Evolutionary conservation across 2,888 invertebrate species (phyloP).

Genomic region (Caprella mutica): DNA sequence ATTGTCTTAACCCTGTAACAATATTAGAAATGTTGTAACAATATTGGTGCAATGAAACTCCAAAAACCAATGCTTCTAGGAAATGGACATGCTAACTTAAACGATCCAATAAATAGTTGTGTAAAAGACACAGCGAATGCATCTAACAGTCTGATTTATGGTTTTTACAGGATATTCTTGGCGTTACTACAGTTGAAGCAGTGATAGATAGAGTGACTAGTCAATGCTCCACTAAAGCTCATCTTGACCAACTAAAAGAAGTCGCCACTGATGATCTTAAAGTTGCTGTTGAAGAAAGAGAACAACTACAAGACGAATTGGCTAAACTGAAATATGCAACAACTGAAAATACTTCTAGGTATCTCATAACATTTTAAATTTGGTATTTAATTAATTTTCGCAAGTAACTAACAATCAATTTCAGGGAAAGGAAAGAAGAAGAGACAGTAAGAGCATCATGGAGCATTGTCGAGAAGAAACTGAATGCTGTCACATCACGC

Average conservation of each 20-base stretch:
- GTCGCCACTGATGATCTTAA: conserved; percentile 27
- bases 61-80: too few relatives aligned
- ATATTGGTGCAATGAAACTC: background rate
- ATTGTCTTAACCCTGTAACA: too few relatives aligned
- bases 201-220: conserved; percentile 26
- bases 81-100: too few relatives aligned
- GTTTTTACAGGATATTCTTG: conserved; percentile 20
- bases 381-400: background rate
- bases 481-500: background rate
- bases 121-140: too few relatives aligned
- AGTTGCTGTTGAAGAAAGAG: conserved; percentile 21
- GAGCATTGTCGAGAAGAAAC: background rate
- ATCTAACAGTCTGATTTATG: background rate
- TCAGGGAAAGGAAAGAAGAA: background rate
- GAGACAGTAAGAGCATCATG: background rate
- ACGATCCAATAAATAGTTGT: too few relatives aligned
- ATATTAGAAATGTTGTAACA: background rate
- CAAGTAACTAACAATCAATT: background rate
- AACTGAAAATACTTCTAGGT: conserved; percentile 30
- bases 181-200: conserved; percentile 30
- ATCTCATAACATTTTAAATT: background rate
- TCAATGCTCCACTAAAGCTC: conserved; percentile 21
- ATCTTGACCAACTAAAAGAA: conserved; percentile 26
- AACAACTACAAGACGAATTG: conserved; percentile 27
- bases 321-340: conserved; percentile 29